Evolutionary conservation across 2,797 vertebrate genomes (phyloP).

Genomic region (Hafferia zeledoni): DNA sequence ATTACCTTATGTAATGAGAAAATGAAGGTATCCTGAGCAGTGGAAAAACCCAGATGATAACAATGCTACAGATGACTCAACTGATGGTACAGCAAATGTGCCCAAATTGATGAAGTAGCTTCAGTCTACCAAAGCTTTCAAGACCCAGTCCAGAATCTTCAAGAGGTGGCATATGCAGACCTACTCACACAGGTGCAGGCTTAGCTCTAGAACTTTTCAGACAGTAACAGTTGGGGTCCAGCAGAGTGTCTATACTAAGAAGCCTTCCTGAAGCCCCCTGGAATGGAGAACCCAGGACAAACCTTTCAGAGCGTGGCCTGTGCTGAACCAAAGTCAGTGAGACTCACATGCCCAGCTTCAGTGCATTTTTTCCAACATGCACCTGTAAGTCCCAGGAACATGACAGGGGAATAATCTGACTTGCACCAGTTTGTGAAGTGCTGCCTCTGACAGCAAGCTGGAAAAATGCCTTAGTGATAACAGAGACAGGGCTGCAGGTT

Average conservation of each 20-base stretch:
- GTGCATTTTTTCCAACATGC: not conserved
- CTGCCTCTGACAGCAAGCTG: not conserved
- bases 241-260: not conserved
- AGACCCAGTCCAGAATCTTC: not conserved
- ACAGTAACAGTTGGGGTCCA: not conserved
- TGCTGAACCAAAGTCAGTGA: not conserved
- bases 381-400: not conserved
- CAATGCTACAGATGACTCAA: not conserved
- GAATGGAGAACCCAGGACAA: not conserved
- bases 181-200: not conserved
- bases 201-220: not conserved
- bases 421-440: not conserved
- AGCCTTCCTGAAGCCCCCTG: not conserved
- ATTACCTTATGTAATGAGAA: not conserved
- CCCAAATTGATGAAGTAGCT: rapidly evolving
- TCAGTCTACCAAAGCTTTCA: not conserved
- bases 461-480: not conserved
- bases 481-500: not conserved
- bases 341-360: rapidly evolving
- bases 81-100: rapidly evolving
- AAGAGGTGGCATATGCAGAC: not conserved
- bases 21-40: not conserved
- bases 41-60: not conserved
- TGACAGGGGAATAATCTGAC: not conserved
- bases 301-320: rapidly evolving